Evolutionary conservation across 2,888 invertebrate species (phyloP).

Genomic region (Dendrolimus houi): DNA sequence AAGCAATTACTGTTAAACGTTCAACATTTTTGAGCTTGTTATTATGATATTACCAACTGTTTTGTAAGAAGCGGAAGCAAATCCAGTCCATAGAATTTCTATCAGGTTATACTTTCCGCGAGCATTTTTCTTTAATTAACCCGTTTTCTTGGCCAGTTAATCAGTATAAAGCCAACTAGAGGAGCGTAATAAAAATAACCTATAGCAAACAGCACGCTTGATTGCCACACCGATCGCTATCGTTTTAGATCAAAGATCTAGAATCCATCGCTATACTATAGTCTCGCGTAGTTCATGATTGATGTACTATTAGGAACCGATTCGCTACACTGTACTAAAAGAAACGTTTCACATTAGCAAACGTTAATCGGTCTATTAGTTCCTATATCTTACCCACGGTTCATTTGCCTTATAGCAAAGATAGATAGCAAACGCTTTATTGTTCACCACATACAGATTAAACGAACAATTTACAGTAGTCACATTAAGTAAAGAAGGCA

Average conservation of each 20-base stretch:
- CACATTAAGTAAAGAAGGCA: no score
- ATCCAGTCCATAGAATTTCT: neutral
- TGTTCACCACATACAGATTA: no score
- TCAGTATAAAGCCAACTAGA: neutral
- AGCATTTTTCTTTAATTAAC: neutral
- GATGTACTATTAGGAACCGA: no score
- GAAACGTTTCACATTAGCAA: no score
- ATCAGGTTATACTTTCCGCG: neutral
- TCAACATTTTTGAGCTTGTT: neutral
- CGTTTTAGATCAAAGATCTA: slow-evolving; percentile 15
- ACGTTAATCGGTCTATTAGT: no score
- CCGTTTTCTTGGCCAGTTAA: neutral
- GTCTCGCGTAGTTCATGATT: no score
- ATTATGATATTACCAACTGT: neutral
- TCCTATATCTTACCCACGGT: no score
- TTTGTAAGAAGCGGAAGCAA: neutral
- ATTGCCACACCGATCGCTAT: slow-evolving; percentile 35
- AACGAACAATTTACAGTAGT: no score
- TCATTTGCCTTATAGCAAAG: no score
- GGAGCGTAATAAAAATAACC: neutral
- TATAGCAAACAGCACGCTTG: slow-evolving; percentile 28
- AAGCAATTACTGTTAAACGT: no score
- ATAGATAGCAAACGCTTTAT: no score
- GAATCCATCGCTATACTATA: neutral
- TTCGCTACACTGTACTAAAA: no score